Base-by-base conservation (phyloP, 2,113 vertebrate genomes). In the Tragelaphus imberbis region DNA sequence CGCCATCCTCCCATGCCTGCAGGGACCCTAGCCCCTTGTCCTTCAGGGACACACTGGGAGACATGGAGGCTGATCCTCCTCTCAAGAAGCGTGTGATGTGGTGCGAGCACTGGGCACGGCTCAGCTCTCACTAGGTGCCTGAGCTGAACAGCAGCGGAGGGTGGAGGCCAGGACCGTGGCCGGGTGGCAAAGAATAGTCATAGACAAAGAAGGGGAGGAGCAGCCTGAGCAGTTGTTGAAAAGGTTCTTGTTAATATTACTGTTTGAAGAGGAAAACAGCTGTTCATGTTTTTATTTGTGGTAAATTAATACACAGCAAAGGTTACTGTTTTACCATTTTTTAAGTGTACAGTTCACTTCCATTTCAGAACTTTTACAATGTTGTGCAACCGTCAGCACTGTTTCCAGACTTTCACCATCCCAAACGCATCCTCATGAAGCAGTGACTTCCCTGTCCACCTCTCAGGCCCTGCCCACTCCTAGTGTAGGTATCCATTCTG, bases 1-100 rank as follows among this genome's bases (percentile, higher is more conserved):
- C 4, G 1, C 8, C 3, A n/a, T 16, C 27, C 8, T 27, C 44
- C 11, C 6, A 5, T 1, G 1, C 15, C 63, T 5, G 6, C 21
- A 59, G 7, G 30, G 40, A 25, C 71, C 56, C 33, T 15, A 14
- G 25, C 65, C n/a, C 51, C 65, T 21, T 16, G 36, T 53, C n/a
- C 65, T 55, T 53, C 14, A 40, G 11, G 80, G 63, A 68, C 3
- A 11, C n/a, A 30, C 4, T 27, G 9, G 16, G 28, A 44, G 4
- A 68, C 81, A 19, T 15, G 10, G 5, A 9, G 58, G 15, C 7
- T 49, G 58, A 21, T 8, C 90, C 55, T 87, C 87, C 8, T 51
- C 58, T 55, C 21, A 40, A 47, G 40, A 16, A 7, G 23, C 8
- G 0, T 9, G 56, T 6, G 28, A 23, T 30, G 19, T 14, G 63